These are phyloP conservation scores for Ochropacha duplaris DNA, from an alignment of 2,888 invertebrate species.

Conservation along the genomic window DNA sequence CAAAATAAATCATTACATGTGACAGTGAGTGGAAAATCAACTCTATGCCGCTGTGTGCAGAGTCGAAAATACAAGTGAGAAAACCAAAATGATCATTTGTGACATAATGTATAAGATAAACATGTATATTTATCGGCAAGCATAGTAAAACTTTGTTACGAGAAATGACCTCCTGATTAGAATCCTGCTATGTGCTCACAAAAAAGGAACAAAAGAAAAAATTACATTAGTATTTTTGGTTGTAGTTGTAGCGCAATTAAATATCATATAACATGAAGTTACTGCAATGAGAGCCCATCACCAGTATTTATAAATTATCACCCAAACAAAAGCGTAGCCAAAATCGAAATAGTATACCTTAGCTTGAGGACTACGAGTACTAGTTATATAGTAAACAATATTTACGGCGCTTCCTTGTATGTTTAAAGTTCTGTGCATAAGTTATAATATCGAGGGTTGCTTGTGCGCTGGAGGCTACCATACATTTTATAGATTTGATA, in stretches of 20 bases:
- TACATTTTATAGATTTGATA: background rate
- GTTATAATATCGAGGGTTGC: too few relatives aligned
- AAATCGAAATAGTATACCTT: background rate
- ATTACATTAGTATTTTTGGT: slow-evolving; percentile 77
- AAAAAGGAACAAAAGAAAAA: slow-evolving; percentile 75
- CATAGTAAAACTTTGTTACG: slow-evolving; percentile 77
- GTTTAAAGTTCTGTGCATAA: too few relatives aligned
- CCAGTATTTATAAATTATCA: slow-evolving; percentile 40
- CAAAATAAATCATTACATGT: slow-evolving; percentile 86
- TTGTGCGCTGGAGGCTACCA: too few relatives aligned
- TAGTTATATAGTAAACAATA: too few relatives aligned
- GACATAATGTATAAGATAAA: slow-evolving; percentile 61
- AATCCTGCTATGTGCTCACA: slow-evolving; percentile 82
- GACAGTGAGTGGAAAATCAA: slow-evolving; percentile 85
- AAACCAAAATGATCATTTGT: slow-evolving; percentile 57
- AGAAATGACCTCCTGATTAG: slow-evolving; percentile 79
- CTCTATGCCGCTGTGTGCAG: slow-evolving; percentile 52
- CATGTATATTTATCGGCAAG: slow-evolving; percentile 75
- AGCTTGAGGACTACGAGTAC: too few relatives aligned
- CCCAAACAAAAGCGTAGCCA: slow-evolving; percentile 2
- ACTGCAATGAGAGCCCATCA: slow-evolving; percentile 52
- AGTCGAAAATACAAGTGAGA: slow-evolving; percentile 55
- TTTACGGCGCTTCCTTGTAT: too few relatives aligned
- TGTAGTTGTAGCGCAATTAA: slow-evolving; percentile 49
- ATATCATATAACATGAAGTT: slow-evolving; percentile 33